Base-by-base conservation (phyloP, 2,797 vertebrate species). In the Sphenodon punctatus region DNA sequence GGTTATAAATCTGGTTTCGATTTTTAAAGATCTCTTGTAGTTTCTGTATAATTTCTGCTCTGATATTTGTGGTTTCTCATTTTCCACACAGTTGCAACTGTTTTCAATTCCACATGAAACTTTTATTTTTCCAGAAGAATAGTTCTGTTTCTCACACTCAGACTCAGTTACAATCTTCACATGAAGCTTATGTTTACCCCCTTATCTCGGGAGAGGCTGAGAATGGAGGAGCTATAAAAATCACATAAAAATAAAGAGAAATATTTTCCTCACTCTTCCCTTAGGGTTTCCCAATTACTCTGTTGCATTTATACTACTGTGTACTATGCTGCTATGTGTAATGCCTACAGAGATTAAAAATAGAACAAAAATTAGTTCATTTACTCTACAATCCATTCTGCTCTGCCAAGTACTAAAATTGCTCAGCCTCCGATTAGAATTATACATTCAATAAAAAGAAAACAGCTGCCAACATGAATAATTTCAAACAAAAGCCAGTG, bases 171-270 rank as follows among this genome's bases (percentile, higher is more conserved):
- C 30, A 20, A 38, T 10, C 56, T 72, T 86, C 14, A 67, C 61
- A 36, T 4, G 6, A 73, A 69, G 45, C n/a, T 42, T 14, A 12
- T 13, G 23, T 58, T 79, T 56, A 17, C n/a, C 10, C 2, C 34
- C 75, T 73, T 27, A 61, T 51, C 43, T 56, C 55, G 25, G 42
- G 30, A 63, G 6, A 67, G 36, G 64, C 12, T 36, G 59, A 55
- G 16, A 23, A 59, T 36, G 58, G 43, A n/a, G 78, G 46, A 48
- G 36, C 34, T 64, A 63, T 87, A 51, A 8, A 55, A 69, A 12
- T 64, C 58, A 64, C n/a, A 51, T 10, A 75, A 71, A 79, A 84
- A 49, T n/a, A 42, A 75, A 63, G 32, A 55, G 58, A 68, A 82
- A 25, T 5, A 6, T 41, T 74, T 53, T 27, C 7, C 55, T 42